These are phyloP conservation scores for Eremobia ochroleuca DNA, from an alignment of 2,888 invertebrate species.

Conservation along the genomic window DNA sequence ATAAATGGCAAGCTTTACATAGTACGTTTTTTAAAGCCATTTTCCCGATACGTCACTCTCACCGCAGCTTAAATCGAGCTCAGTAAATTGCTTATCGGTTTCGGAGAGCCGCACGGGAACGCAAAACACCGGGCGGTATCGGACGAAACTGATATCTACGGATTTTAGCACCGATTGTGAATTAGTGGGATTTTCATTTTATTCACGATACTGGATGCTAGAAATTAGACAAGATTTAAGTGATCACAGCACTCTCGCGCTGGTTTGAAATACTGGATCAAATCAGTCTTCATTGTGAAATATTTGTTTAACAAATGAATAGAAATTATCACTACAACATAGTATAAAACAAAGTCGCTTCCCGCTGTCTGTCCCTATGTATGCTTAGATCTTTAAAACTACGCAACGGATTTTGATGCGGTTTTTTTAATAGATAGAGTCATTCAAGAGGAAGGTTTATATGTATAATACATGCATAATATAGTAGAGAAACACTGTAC, in stretches of 20 bases:
- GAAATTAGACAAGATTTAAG: too few relatives aligned
- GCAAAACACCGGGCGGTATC: conserved; percentile 16
- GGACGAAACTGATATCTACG: conserved; percentile 2
- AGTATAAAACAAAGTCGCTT: too few relatives aligned
- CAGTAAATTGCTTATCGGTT: conserved; percentile 53
- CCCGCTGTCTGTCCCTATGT: too few relatives aligned
- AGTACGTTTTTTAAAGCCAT: conserved; percentile 20
- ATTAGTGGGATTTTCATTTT: background rate
- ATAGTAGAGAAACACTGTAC: too few relatives aligned
- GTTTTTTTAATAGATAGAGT: too few relatives aligned
- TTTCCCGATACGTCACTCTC: conserved; percentile 26
- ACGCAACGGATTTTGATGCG: too few relatives aligned
- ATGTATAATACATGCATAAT: too few relatives aligned
- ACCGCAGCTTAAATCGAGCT: conserved; percentile 24
- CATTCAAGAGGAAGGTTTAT: too few relatives aligned
- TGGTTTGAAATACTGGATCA: background rate
- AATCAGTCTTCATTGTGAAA: background rate
- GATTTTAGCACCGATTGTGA: conserved; percentile 5
- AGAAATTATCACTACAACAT: too few relatives aligned
- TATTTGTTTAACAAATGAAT: background rate
- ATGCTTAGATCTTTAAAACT: too few relatives aligned
- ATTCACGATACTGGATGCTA: background rate
- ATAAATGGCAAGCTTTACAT: conserved; percentile 17
- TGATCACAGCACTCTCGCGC: background rate
- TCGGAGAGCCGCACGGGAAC: background rate